Evolutionary conservation across 1,140 invertebrate species (phyloP).

Genomic region (Trichoplusia ni): DNA sequence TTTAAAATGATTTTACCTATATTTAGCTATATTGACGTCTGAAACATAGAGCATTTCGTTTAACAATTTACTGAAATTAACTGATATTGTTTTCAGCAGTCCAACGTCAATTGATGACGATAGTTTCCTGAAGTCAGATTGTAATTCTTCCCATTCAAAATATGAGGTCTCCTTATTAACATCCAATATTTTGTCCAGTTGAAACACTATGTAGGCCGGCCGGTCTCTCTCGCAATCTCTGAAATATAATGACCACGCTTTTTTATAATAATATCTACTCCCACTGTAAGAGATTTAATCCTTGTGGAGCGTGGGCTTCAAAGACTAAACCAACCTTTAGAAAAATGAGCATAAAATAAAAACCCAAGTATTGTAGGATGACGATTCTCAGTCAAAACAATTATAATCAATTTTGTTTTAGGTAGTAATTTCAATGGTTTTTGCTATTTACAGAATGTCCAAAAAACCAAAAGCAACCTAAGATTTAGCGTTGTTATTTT

Average conservation of each 20-base stretch:
- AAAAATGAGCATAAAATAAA: no score
- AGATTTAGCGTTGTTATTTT: not conserved
- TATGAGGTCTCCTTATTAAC: constrained; percentile 83
- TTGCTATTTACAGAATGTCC: no score
- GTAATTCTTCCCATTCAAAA: constrained; percentile 84
- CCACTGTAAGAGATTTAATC: no score
- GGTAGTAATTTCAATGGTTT: no score
- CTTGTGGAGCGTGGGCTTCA: no score
- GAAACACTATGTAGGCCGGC: constrained; percentile 87
- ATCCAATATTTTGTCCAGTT: constrained; percentile 85
- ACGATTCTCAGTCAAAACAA: no score
- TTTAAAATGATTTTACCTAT: constrained; percentile 74
- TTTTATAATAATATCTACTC: no score
- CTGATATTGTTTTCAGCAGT: constrained; percentile 65
- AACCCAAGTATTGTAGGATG: no score
- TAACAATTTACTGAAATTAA: constrained; percentile 80
- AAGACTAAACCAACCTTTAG: no score
- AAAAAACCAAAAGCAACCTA: not conserved
- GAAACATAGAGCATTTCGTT: constrained; percentile 85
- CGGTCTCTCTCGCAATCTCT: constrained; percentile 87
- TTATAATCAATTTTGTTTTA: no score
- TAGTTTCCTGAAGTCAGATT: constrained; percentile 79
- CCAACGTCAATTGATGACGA: constrained; percentile 61
- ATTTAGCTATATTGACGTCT: constrained; percentile 86
- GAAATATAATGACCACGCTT: not conserved